Evolutionary conservation across 2,113 vertebrate genomes (phyloP), one percentile per base, ranked within the genome.

Genomic region (Cyanoramphus novaezelandiae): DNA sequence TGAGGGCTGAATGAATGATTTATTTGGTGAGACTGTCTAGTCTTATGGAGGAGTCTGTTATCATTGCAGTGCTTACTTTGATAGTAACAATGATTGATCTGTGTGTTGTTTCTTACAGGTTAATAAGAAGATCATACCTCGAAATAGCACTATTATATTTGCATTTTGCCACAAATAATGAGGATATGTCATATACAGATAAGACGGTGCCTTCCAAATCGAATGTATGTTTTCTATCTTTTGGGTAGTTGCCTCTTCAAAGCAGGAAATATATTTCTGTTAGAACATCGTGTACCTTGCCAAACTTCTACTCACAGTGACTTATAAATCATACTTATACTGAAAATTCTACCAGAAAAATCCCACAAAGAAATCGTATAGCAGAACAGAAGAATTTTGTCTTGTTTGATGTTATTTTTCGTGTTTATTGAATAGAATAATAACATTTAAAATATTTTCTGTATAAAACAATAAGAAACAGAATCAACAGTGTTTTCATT

Each of bases 141-240:
- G 99, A 99, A 96, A 97, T 99, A 90, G 98, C 98, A 39, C 67
- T 98, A 19, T 74, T 98, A 11, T 98, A 97, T 95, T 96, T 99
- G 74, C 87, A 97, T 92, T 76, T 96, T 87, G 92, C 81, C 15
- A 89, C 55, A 84, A 72, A 81, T 55, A 94, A 69, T 62, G 92
- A 77, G 39, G 94, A 85, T 55, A 6, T 20, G 69, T 93, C 96
- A 87, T 25, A 52, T 43, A 21, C 75, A 65, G 17, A 85, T 68
- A 62, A 95, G 88, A 91, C 75, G 82, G 65, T 44, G 65, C 23
- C 70, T 90, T 97, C 92, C 70, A 90, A 84, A 88, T 53, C 72
- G 60, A 88, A 57, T 0, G 95, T 97, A 95, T 81, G 80, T 95
- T 74, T 69, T 78, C 67, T 79, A 3, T 92, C 37, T 76, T 89